phyloP scores from a whole-genome alignment of 37 sponge, comb jelly and placozoan species.

The Halichondria panicea region DNA sequence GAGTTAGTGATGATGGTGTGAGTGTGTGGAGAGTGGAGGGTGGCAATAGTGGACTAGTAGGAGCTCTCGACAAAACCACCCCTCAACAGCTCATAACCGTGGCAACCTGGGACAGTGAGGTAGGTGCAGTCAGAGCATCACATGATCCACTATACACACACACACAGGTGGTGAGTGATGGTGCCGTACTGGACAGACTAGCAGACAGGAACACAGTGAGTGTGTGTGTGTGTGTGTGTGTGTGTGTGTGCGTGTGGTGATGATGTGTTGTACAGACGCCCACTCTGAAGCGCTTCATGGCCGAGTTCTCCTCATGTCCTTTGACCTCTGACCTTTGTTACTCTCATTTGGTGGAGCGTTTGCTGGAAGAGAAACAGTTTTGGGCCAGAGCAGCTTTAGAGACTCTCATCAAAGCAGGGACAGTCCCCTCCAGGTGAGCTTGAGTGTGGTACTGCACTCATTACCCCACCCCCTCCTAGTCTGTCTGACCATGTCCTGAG shows the following conservation, averaged over 20 bases:
- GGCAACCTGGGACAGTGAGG: background rate
- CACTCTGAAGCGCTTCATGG: background rate
- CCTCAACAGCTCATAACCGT: background rate
- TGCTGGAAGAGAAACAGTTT: background rate
- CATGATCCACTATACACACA: background rate
- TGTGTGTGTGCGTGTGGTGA: background rate
- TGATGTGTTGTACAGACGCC: slow-evolving; percentile 6
- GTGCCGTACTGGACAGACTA: background rate
- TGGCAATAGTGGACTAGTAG: background rate
- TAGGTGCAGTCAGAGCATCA: background rate
- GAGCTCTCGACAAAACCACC: background rate
- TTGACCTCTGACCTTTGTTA: background rate
- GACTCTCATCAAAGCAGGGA: background rate
- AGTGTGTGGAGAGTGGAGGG: background rate
- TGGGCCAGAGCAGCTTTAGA: background rate
- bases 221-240: background rate
- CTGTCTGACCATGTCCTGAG: background rate
- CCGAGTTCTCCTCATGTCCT: background rate
- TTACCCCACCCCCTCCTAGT: background rate
- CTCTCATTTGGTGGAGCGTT: background rate
- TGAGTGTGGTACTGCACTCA: too few relatives aligned
- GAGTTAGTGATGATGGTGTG: background rate
- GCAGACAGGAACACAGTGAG: background rate
- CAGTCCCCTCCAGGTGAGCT: background rate
- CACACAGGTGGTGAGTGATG: background rate